phyloP scores from a whole-genome alignment of 2,888 invertebrate genomes.

The Steromphala cineraria region DNA sequence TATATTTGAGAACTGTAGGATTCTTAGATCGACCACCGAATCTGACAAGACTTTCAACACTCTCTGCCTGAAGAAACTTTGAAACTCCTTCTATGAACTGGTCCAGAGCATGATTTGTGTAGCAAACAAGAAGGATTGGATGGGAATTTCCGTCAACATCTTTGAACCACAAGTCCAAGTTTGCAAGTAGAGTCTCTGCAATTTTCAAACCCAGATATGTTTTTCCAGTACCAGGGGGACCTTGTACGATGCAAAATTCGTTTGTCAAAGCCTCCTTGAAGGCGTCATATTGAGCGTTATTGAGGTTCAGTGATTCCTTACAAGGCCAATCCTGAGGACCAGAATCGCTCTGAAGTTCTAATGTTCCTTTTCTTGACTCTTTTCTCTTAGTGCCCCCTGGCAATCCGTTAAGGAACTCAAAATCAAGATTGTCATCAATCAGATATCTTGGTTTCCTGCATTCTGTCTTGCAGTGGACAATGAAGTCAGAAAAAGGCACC shows the following conservation, averaged over 20 bases:
- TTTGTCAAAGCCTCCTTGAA: conserved; percentile 66
- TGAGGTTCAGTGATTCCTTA: conserved; percentile 56
- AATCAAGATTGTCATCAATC: not conserved
- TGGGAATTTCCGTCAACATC: not conserved
- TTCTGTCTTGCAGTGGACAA: conserved; percentile 10
- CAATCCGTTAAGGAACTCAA: too few relatives aligned
- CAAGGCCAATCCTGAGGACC: conserved; percentile 46
- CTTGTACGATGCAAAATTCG: conserved; percentile 72
- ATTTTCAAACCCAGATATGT: conserved; percentile 87
- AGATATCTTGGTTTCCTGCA: conserved; percentile 51
- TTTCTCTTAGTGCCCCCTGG: too few relatives aligned
- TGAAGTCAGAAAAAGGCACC: conserved; percentile 44
- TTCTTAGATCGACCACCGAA: conserved; percentile 58
- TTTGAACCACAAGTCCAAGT: conserved; percentile 75
- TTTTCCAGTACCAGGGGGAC: conserved; percentile 92
- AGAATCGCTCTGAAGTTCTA: not conserved
- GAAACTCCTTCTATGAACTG: conserved; percentile 66
- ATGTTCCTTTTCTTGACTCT: not conserved
- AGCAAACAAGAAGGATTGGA: conserved; percentile 65
- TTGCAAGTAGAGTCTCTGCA: conserved; percentile 80
- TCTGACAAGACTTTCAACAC: conserved; percentile 40
- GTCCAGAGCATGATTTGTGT: conserved; percentile 70
- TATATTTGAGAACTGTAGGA: conserved; percentile 45
- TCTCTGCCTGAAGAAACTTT: conserved; percentile 29
- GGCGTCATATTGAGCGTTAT: conserved; percentile 67